Conservation (phyloP, 2,113 vertebrate genomes). For the Urocitellus parryii region DNA sequence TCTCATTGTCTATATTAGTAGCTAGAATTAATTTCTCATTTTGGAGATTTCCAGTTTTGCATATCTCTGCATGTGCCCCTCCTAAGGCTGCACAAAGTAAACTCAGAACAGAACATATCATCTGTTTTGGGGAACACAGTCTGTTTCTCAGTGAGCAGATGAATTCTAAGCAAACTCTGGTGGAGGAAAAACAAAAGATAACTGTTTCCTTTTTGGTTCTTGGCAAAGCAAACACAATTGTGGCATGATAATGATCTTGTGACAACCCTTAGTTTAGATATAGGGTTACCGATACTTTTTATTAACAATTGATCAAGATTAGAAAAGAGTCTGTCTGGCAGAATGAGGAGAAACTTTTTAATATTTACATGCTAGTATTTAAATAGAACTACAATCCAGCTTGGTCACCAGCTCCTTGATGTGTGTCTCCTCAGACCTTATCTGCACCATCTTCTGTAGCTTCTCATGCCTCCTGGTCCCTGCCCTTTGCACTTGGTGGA, state of each 20-base stretch:
- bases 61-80: background rate
- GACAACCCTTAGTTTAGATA: conserved; percentile 50
- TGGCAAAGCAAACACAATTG: conserved; percentile 56
- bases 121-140: conserved; percentile 28
- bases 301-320: conserved; percentile 6
- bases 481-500: background rate
- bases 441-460: background rate
- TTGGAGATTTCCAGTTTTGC: conserved; percentile 54
- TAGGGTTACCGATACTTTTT: conserved; percentile 28
- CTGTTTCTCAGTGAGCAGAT: conserved; percentile 26
- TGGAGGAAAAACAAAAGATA: background rate
- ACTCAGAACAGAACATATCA: background rate
- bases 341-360: conserved; percentile 10
- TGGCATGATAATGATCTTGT: conserved; percentile 43
- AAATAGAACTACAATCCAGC: background rate
- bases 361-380: conserved; percentile 24
- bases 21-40: conserved; percentile 31
- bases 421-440: background rate
- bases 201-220: conserved; percentile 35
- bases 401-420: background rate
- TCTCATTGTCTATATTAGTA: conserved; percentile 35
- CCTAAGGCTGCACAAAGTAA: conserved; percentile 28
- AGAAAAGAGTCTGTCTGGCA: background rate
- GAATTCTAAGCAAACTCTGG: background rate
- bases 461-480: background rate